Evolutionary conservation across 2,888 invertebrate genomes (phyloP), one percentile per base, ranked within the genome.

Genomic region (Drosophila paucipuncta): DNA sequence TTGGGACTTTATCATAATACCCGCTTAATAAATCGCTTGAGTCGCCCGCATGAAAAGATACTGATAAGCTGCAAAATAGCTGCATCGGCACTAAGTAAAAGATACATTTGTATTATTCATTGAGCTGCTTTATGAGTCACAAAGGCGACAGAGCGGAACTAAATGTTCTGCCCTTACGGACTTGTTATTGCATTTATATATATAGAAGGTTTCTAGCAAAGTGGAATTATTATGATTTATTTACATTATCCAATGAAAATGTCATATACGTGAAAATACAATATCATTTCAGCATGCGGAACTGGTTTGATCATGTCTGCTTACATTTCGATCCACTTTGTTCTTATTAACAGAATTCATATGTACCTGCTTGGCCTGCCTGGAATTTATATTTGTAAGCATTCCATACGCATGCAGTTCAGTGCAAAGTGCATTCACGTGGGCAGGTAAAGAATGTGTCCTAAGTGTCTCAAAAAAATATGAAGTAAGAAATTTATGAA

Each of bases 11-110:
- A 89, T 87, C 83, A 69, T 87, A 73, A 70, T 63, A 47, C 80
- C 88, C 83, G 74, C 80, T 82, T 77, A 59, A 76, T 59, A 71
- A 73, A 39, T 52, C 73, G 59, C 81, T 73, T 68, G 58, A 83
- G 69, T 70, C 62, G 69, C 90, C 90, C 89, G 86, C 85, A 90
- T 78, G 30, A 58, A 66, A 47, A 37, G 59, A 50, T 49, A 57
- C 55, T 68, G 82, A 83, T 82, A 89, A 85, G 53, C 70, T 55
- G 43, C 2, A 71, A 52, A 68, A 66, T 68, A 65, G 31, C 77
- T 66, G 43, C 59, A 72, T 52, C 68, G 52, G 49, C 37, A 61
- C 53, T 41, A 54, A 58, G 37, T 43, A 57, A 52, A 62, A 63
- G 62, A 81, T 81, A 61, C 68, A 78, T 60, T 78, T 81, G 62